phyloP scores from a whole-genome alignment of 2,888 invertebrate genomes.

The Brachyptera putata region DNA sequence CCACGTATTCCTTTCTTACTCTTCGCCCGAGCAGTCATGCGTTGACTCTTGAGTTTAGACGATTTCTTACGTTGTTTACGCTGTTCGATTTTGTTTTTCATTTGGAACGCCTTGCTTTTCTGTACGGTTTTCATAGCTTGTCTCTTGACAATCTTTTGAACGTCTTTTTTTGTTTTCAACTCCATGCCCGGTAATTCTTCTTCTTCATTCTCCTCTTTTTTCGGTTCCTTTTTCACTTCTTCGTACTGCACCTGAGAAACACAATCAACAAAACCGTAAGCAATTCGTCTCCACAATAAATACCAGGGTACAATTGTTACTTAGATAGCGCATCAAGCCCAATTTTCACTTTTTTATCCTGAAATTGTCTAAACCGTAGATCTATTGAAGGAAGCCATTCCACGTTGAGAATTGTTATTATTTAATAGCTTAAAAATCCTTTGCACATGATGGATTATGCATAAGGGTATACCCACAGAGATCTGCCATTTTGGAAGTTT shows the following conservation, averaged over 20 bases:
- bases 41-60: slow-evolving; percentile 43
- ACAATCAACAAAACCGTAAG: background rate
- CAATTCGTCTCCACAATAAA: no score
- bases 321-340: no score
- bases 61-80: slow-evolving; percentile 66
- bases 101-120: slow-evolving; percentile 72
- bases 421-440: no score
- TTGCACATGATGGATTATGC: no score
- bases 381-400: no score
- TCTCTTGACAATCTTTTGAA: slow-evolving; percentile 64
- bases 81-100: slow-evolving; percentile 66
- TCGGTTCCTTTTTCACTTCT: slow-evolving; percentile 39
- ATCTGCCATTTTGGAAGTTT: no score
- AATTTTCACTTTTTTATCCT: no score
- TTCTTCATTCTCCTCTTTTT: slow-evolving; percentile 39
- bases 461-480: no score
- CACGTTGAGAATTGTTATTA: no score
- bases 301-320: no score
- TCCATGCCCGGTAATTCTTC: slow-evolving; percentile 51
- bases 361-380: no score
- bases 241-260: slow-evolving; percentile 36
- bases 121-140: slow-evolving; percentile 68
- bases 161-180: slow-evolving; percentile 58
- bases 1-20: slow-evolving; percentile 22
- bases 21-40: slow-evolving; percentile 18